Evolutionary conservation across 2,888 invertebrate species (phyloP).

Genomic region (Drosophila buzzatii): DNA sequence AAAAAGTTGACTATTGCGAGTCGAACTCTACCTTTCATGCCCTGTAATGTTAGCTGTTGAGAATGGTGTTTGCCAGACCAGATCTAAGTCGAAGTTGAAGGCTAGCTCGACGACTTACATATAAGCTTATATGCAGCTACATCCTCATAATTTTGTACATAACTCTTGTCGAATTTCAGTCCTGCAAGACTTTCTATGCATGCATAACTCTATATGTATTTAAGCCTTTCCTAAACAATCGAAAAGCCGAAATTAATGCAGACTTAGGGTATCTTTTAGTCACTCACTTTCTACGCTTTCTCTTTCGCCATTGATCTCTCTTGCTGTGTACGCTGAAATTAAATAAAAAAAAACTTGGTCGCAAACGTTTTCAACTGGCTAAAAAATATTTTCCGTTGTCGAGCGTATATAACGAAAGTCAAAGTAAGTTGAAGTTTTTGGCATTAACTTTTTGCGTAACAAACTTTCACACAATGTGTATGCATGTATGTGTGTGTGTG

Average conservation of each 20-base stretch:
- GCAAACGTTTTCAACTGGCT: constrained; percentile 31
- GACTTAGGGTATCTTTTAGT: neutral
- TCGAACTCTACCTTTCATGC: neutral
- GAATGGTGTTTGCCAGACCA: neutral
- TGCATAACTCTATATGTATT: neutral
- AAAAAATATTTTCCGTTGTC: constrained; percentile 42
- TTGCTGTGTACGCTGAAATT: constrained; percentile 4
- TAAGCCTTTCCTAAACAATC: neutral
- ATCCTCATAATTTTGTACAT: too few relatives aligned
- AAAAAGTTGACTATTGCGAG: neutral
- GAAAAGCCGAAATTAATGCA: neutral
- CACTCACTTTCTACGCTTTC: neutral
- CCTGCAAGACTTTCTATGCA: neutral
- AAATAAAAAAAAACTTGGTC: constrained; percentile 9
- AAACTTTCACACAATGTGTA: constrained; percentile 39
- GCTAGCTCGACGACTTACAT: too few relatives aligned
- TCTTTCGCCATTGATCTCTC: neutral
- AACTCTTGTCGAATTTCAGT: too few relatives aligned
- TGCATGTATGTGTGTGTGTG: neutral
- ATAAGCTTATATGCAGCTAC: neutral
- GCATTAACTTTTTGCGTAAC: constrained; percentile 43
- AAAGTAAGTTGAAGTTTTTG: constrained; percentile 48
- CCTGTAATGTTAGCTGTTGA: neutral
- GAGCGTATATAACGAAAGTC: constrained; percentile 44
- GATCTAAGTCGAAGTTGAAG: too few relatives aligned